These are phyloP conservation scores for Alsophila aescularia DNA, from an alignment of 2,888 invertebrate species.

Conservation along the genomic window DNA sequence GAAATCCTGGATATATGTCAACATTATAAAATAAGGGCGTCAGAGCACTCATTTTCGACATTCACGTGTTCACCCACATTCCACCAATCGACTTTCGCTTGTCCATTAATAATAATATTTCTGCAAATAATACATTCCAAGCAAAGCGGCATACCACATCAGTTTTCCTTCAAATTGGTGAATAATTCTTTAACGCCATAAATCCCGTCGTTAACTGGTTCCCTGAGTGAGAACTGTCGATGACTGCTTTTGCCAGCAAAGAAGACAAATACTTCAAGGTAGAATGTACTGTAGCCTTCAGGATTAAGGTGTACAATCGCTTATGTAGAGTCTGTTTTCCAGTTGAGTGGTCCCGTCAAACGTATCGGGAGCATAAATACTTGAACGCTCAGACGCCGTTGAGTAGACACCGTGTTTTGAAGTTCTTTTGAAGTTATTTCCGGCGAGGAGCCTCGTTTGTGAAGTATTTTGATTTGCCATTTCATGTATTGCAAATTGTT, in stretches of 20 bases:
- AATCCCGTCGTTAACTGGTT: slow-evolving; percentile 36
- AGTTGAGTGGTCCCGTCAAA: slow-evolving; percentile 18
- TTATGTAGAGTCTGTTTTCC: slow-evolving; percentile 3
- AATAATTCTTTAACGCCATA: slow-evolving; percentile 47
- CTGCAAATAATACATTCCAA: slow-evolving; percentile 30
- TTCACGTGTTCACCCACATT: slow-evolving; percentile 16
- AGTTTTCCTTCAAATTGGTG: slow-evolving; percentile 45
- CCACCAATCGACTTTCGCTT: slow-evolving; percentile 29
- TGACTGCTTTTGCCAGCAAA: slow-evolving; percentile 28
- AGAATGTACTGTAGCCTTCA: slow-evolving; percentile 21
- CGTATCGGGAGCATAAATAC: slow-evolving; percentile 21
- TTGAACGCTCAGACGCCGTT: slow-evolving; percentile 12
- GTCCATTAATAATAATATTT: slow-evolving; percentile 29
- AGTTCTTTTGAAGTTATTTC: slow-evolving; percentile 30
- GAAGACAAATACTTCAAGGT: slow-evolving; percentile 16
- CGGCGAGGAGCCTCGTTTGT: slow-evolving; percentile 11
- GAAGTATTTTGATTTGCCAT: slow-evolving; percentile 26
- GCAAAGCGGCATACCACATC: slow-evolving; percentile 47
- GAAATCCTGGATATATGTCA: no score
- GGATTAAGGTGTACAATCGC: slow-evolving; percentile 25
- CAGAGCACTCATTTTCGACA: background rate
- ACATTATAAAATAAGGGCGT: background rate
- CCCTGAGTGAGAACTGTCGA: slow-evolving; percentile 40
- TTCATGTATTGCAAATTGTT: slow-evolving; percentile 21
- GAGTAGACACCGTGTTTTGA: slow-evolving; percentile 25